phyloP scores from a whole-genome alignment of 2,797 vertebrate species.

The Micromesistius poutassou region DNA sequence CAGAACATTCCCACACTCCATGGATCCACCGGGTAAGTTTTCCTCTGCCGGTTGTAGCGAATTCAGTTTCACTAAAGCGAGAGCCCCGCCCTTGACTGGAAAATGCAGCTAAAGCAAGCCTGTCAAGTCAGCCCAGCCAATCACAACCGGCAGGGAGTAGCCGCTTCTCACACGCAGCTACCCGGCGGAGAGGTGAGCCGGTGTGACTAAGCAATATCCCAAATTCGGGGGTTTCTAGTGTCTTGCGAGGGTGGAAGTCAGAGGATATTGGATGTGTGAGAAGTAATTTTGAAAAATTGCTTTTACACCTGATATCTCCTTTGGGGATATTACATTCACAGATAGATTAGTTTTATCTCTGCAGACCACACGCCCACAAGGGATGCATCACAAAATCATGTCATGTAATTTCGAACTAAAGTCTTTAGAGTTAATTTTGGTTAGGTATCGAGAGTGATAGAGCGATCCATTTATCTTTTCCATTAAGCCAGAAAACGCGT shows the following conservation, averaged over 20 bases:
- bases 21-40: conserved; percentile 66
- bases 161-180: conserved; percentile 38
- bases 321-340: too few relatives aligned
- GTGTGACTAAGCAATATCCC: conserved; percentile 73
- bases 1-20: conserved; percentile 67
- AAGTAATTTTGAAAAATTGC: background rate
- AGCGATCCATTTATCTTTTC: too few relatives aligned
- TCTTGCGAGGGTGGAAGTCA: too few relatives aligned
- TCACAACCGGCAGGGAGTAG: conserved; percentile 50
- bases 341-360: too few relatives aligned
- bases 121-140: conserved; percentile 51
- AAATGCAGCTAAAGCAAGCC: conserved; percentile 48
- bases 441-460: too few relatives aligned
- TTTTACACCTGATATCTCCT: background rate
- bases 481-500: too few relatives aligned
- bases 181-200: conserved; percentile 9
- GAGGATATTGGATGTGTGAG: too few relatives aligned
- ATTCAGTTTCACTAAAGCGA: conserved; percentile 58
- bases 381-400: too few relatives aligned
- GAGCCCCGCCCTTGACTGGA: conserved; percentile 73
- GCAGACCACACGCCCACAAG: too few relatives aligned
- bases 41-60: conserved; percentile 69
- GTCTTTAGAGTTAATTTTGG: too few relatives aligned
- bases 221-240: background rate
- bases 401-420: too few relatives aligned